Evolutionary conservation across 2,113 vertebrate genomes (phyloP), one percentile per base, ranked within the genome.

Genomic region (Albula goreensis): DNA sequence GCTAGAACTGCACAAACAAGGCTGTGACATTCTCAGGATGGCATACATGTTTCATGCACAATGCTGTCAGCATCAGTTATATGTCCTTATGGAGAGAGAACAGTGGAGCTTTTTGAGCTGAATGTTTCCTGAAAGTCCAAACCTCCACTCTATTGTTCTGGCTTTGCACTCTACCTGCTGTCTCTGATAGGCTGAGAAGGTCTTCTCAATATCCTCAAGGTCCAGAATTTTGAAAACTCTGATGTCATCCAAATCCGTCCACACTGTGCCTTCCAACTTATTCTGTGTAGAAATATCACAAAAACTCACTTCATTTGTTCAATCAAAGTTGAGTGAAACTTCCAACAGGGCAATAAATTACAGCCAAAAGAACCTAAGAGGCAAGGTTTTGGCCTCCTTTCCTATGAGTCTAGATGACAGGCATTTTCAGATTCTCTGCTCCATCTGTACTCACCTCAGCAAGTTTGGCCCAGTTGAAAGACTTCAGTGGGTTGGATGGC

Each of bases 161-260:
- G 78, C 41, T 6, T 53, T 10, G 0, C n/a, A 49, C 63, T 85
- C 88, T 97, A 99, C 98, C 98, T 99, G 98, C 92, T 99, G 98
- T 92, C 98, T 97, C 95, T 99, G 98, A 94, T 99, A 99, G 88
- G 98, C 98, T 0, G 98, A 99, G 93, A 99, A 99, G 0, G 97
- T 99, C 91, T 97, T 98, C 89, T 99, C 98, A 78, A 99, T 95
- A 91, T 99, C 98, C 89, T 96, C 96, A 0, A 99, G 96, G 89
- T 99, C 98, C 88, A 99, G 94, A 90, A 98, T 90, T 94, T 98
- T 98, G 89, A 97, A 99, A 85, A 99, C 98, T 90, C 94, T 97
- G 51, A 92, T 41, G 50, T 99, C 98, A 84, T 99, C 98, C 81
- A 99, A 96, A 0, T 97, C 96, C 2, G 95, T 95, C 98, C 98